Evolutionary conservation across 2,888 invertebrate genomes (phyloP).

Genomic region (Agrilus cyanescens): DNA sequence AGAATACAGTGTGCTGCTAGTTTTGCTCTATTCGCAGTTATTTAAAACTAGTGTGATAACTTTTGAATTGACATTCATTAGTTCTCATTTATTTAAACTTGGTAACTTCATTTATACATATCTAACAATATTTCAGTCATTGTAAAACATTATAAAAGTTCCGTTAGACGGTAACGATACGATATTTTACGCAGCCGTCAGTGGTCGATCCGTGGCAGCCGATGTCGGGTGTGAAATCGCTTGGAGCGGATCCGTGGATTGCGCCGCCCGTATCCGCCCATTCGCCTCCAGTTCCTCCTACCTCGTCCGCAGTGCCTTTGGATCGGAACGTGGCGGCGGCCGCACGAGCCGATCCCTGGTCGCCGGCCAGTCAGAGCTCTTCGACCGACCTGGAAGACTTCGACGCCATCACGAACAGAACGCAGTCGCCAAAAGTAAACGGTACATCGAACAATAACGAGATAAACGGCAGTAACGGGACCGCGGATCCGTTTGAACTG

Average conservation of each 20-base stretch:
- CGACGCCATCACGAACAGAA: constrained; percentile 73
- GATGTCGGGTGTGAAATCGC: constrained; percentile 21
- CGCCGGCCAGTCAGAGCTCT: constrained; percentile 35
- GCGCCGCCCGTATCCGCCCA: constrained; percentile 21
- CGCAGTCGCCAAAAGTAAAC: constrained; percentile 29
- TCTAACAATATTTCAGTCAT: too few relatives aligned
- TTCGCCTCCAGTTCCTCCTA: constrained; percentile 9
- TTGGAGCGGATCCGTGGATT: constrained; percentile 20
- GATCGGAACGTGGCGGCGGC: constrained; percentile 12
- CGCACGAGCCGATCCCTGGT: constrained; percentile 41
- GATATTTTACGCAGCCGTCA: too few relatives aligned
- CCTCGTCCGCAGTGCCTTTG: constrained; percentile 13
- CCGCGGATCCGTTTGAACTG: constrained; percentile 61
- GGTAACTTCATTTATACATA: too few relatives aligned
- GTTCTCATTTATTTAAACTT: too few relatives aligned
- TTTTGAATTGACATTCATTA: too few relatives aligned
- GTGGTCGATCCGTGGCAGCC: constrained; percentile 51
- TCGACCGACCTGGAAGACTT: constrained; percentile 75
- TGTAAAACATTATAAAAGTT: too few relatives aligned
- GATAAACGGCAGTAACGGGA: constrained; percentile 27
- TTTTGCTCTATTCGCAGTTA: too few relatives aligned
- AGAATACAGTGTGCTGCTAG: too few relatives aligned
- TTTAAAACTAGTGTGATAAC: too few relatives aligned
- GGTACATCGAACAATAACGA: constrained; percentile 20
- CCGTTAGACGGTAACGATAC: too few relatives aligned